phyloP scores from a whole-genome alignment of 2,113 vertebrate genomes.

The Fulmarus glacialis region DNA sequence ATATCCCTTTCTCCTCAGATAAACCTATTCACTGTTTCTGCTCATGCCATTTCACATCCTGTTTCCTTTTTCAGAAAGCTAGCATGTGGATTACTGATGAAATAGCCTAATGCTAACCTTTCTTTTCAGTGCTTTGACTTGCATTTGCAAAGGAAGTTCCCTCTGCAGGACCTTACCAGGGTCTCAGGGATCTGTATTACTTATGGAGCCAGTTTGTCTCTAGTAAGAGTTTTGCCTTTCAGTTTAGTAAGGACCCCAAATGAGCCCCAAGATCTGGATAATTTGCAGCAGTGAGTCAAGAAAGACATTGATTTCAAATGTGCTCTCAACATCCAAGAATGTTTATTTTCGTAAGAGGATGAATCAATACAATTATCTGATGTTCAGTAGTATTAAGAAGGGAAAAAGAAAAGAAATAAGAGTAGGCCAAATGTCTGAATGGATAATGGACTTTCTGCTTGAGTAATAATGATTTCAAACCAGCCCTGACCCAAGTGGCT shows the following conservation, averaged over 20 bases:
- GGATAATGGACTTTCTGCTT: neutral
- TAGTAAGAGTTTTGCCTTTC: neutral
- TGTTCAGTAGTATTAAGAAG: neutral
- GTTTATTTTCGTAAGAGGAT: constrained; percentile 2
- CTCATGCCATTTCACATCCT: neutral
- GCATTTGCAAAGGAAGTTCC: neutral
- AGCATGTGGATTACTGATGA: neutral
- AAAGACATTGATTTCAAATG: constrained; percentile 31
- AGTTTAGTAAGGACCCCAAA: neutral
- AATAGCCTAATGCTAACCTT: neutral
- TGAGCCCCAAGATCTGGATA: neutral
- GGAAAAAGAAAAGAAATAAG: neutral
- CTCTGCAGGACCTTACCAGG: neutral
- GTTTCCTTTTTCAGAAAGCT: neutral
- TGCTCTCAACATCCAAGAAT: neutral
- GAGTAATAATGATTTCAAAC: neutral
- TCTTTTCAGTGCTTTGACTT: neutral
- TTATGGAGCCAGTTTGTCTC: neutral
- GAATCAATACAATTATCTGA: constrained; percentile 6
- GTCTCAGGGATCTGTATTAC: neutral
- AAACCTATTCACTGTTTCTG: neutral
- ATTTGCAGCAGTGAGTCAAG: neutral
- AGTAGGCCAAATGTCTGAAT: neutral
- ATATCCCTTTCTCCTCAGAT: neutral
- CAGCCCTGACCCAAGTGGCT: neutral